These are phyloP conservation scores for Colistium nudipinnis DNA, from an alignment of 2,113 vertebrate genomes.

Conservation along the genomic window DNA sequence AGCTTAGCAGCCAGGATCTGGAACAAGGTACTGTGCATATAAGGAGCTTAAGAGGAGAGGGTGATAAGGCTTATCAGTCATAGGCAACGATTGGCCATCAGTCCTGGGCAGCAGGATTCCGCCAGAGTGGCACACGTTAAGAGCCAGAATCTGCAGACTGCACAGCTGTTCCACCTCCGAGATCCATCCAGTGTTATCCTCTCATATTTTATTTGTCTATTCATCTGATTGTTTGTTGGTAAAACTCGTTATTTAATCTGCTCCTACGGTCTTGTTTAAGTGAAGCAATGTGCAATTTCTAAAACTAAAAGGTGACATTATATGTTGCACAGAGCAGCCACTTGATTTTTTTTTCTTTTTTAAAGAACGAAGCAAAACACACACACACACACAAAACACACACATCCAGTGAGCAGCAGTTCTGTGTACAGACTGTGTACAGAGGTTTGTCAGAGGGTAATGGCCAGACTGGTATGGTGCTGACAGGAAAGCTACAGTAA, in stretches of 20 bases:
- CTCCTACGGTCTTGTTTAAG: no score
- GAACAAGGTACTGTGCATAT: constrained; percentile 4
- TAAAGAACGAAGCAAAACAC: no score
- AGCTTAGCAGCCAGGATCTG: not conserved
- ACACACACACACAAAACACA: not conserved
- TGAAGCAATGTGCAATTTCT: no score
- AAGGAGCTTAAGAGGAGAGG: not conserved
- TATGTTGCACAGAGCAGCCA: no score
- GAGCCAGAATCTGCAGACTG: not conserved
- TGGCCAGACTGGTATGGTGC: not conserved
- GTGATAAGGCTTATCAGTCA: constrained; percentile 3
- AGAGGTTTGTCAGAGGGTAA: not conserved
- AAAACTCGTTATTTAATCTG: no score
- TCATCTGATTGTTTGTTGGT: not conserved
- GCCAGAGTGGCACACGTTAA: not conserved
- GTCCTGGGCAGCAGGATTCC: constrained; percentile 6
- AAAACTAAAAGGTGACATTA: no score
- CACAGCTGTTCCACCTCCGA: not conserved
- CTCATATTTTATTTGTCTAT: not conserved
- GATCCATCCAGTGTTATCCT: not conserved
- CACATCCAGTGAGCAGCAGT: not conserved
- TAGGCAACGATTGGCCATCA: not conserved
- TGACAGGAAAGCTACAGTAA: not conserved
- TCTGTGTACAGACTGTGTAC: not conserved
- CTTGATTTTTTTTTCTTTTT: not conserved